Percentiles rank a stretch among this genome's conserved stretches.
Evolutionary conservation across 2,888 invertebrate genomes (phyloP).

Genomic region (Protula sp.): DNA sequence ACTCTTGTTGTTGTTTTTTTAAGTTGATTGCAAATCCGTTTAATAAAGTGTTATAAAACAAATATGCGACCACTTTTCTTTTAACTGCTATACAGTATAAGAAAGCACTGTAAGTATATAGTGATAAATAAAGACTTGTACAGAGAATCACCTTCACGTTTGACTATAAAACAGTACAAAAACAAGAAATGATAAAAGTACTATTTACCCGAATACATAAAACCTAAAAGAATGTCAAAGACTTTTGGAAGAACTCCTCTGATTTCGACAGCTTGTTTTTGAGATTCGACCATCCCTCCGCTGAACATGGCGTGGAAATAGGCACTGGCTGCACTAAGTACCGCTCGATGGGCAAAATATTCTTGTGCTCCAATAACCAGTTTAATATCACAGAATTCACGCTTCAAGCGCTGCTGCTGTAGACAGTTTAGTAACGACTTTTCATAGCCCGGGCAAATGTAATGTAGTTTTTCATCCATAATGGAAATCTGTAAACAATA

Average conservation of each 20-base stretch:
- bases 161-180: no score
- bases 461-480: no score
- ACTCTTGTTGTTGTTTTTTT: not conserved
- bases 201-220: constrained; percentile 74
- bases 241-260: constrained; percentile 64
- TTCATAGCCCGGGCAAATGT: no score
- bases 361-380: not conserved
- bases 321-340: constrained; percentile 13
- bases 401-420: not conserved
- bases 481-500: no score
- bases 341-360: constrained; percentile 11
- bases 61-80: no score
- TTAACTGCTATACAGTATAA: no score
- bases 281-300: constrained; percentile 75
- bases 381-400: constrained; percentile 3
- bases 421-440: not conserved
- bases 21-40: not conserved
- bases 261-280: constrained; percentile 72
- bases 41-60: not conserved
- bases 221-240: constrained; percentile 72
- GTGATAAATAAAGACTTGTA: no score
- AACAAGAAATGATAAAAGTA: no score
- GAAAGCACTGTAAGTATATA: no score
- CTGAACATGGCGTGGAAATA: constrained; percentile 19
- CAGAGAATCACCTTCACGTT: no score